These are phyloP conservation scores for Drosophila ironensis DNA, from an alignment of 1,140 invertebrate species.

Conservation along the genomic window DNA sequence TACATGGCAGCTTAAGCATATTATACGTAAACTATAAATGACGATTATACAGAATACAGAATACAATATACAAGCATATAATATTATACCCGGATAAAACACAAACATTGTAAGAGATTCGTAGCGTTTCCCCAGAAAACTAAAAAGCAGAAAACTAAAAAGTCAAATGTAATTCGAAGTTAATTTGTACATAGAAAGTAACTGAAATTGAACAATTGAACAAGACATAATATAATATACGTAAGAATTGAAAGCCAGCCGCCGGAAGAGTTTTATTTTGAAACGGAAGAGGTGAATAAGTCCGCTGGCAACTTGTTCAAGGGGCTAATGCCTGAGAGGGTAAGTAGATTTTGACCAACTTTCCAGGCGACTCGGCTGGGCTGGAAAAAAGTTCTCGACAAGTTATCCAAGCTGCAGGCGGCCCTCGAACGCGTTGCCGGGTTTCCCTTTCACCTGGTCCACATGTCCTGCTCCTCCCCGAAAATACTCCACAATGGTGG, in stretches of 20 bases:
- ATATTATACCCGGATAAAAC: slow-evolving; percentile 10
- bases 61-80: slow-evolving; percentile 43
- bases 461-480: neutral
- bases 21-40: slow-evolving; percentile 39
- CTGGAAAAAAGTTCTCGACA: neutral
- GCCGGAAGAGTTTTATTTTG: neutral
- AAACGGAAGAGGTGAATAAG: neutral
- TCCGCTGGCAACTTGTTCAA: slow-evolving; percentile 2
- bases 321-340: slow-evolving; percentile 3
- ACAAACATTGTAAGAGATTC: slow-evolving; percentile 4
- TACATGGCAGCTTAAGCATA: slow-evolving; percentile 24
- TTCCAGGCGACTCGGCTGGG: neutral
- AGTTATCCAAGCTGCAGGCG: slow-evolving; percentile 6
- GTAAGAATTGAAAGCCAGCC: slow-evolving; percentile 71
- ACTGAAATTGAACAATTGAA: slow-evolving; percentile 39
- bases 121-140: slow-evolving; percentile 3
- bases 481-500: neutral
- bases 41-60: slow-evolving; percentile 44
- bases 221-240: slow-evolving; percentile 47
- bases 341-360: neutral
- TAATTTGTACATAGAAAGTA: slow-evolving; percentile 65
- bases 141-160: neutral
- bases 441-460: slow-evolving; percentile 17
- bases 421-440: slow-evolving; percentile 20
- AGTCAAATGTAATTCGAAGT: slow-evolving; percentile 26